A percentile compares a stretch with the other conserved stretches of the same genome.
Evolutionary conservation across 2,113 vertebrate species (phyloP).

Genomic region (Halichoeres trimaculatus): DNA sequence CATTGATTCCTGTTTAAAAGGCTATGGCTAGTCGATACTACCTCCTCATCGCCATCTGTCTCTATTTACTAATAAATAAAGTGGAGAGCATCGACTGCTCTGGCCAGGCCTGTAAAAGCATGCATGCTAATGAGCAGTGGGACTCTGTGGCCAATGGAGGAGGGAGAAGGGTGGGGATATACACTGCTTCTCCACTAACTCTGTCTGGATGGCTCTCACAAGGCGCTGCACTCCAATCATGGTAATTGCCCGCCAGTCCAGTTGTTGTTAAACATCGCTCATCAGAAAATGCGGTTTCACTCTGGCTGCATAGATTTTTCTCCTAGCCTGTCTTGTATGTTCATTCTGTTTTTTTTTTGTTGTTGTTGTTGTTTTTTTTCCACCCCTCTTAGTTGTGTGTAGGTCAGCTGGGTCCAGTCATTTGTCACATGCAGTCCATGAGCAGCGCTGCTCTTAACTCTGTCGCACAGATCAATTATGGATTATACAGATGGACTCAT

Average conservation of each 20-base stretch:
- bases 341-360: constrained; percentile 13
- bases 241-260: constrained; percentile 78
- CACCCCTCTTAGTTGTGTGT: constrained; percentile 52
- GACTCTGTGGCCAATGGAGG: constrained; percentile 81
- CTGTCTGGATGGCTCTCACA: constrained; percentile 54
- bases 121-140: constrained; percentile 92
- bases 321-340: constrained; percentile 43
- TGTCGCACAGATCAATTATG: constrained; percentile 79
- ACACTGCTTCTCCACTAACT: constrained; percentile 53
- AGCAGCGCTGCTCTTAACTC: constrained; percentile 57
- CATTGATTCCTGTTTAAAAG: constrained; percentile 90
- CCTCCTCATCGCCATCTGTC: constrained; percentile 89
- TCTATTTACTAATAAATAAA: constrained; percentile 99
- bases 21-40: constrained; percentile 91
- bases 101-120: constrained; percentile 91
- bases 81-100: constrained; percentile 92
- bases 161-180: constrained; percentile 47
- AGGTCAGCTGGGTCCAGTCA: constrained; percentile 80
- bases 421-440: constrained; percentile 77
- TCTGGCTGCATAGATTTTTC: constrained; percentile 77
- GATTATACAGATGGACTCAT: constrained; percentile 71
- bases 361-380: constrained; percentile 9
- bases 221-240: constrained; percentile 79
- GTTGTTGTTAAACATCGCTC: constrained; percentile 83
- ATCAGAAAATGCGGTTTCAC: constrained; percentile 75